Conservation (phyloP, 2,113 vertebrate species). For the Anseranas semipalmata region DNA sequence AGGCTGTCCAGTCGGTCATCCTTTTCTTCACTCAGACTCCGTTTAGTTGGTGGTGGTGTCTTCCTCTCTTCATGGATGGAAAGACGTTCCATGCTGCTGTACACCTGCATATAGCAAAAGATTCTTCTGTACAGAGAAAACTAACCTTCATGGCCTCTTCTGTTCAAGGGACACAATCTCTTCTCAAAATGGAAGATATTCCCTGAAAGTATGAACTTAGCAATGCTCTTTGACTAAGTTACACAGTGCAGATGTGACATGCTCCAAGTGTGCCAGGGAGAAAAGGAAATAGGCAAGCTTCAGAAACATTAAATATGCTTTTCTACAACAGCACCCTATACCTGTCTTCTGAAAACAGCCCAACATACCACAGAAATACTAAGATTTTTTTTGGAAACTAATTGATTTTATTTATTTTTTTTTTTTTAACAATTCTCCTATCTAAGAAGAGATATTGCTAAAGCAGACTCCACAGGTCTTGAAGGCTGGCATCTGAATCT, state of each 20-base stretch:
- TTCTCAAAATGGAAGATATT: not conserved
- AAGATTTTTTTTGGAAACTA: not conserved
- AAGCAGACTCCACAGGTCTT: not conserved
- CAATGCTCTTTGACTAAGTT: not conserved
- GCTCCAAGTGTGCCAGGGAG: not conserved
- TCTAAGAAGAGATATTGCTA: not conserved
- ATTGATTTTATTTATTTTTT: not conserved
- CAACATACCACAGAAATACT: not conserved
- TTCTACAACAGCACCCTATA: not conserved
- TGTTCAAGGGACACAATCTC: not conserved
- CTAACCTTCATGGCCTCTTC: not conserved
- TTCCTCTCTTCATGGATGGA: conserved; percentile 91
- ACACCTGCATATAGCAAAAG: conserved; percentile 79
- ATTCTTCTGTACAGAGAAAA: not conserved
- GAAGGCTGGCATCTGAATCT: conserved; percentile 18
- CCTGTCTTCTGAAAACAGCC: not conserved
- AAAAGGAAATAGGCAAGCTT: not conserved
- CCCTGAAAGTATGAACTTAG: not conserved
- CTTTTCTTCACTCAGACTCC: conserved; percentile 95
- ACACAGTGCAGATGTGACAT: not conserved
- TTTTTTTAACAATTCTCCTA: not conserved
- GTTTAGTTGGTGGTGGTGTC: conserved; percentile 89
- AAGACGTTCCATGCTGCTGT: conserved; percentile 97
- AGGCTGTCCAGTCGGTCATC: conserved; percentile 87
- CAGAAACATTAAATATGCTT: not conserved